Evolutionary conservation across 35 echinoderm and acorn worm species (phyloP), one percentile per base, ranked within the genome.

Genomic region (Heliocidaris tuberculata): DNA sequence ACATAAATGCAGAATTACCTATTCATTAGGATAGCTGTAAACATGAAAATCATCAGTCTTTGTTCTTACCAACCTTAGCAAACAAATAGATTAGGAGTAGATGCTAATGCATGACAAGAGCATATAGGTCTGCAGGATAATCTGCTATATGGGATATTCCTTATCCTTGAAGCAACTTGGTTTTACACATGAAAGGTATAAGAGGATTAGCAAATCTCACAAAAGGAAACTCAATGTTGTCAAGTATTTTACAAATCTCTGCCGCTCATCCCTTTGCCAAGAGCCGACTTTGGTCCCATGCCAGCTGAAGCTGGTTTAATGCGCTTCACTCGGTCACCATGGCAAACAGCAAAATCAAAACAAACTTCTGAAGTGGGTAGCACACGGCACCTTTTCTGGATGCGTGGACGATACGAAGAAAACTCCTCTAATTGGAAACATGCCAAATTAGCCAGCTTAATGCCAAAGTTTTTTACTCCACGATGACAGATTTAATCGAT

Each of bases 401-500:
- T 47, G 87, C 47, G 30, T 32, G 30, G 87, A 48, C 21, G 17
- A 78, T 4, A 89, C 31, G 87, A 89, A 48, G 31, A 48, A 32
- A 47, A 47, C 87, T 17, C 10, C 6, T 89, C 24, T 9, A 89
- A 27, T 42, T 89, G 87, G 87, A 31, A 32, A 0, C 31, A 16
- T 1, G 87, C 87, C 87, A 89, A 89, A 48, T 78, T 78, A 89
- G 87, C 31, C 87, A 48, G 87, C 31, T 48, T 16, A 89, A 32
- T 89, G 87, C 87, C 87, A 89, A 89, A 8, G 47, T 15, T 32
- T 89, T 47, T 48, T 47, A 89, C 87, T 48, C 31, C 31, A 24
- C 47, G 87, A 89, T 89, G 87, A 89, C 87, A 89, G 87, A 89
- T 89, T 48, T 89, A 32, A 89, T 89, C 47, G 32, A 89, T 89